Percentiles rank a stretch among this genome's conserved stretches.
Evolutionary conservation across 1,140 invertebrate species (phyloP).

Genomic region (Dendrolimus punctatus): DNA sequence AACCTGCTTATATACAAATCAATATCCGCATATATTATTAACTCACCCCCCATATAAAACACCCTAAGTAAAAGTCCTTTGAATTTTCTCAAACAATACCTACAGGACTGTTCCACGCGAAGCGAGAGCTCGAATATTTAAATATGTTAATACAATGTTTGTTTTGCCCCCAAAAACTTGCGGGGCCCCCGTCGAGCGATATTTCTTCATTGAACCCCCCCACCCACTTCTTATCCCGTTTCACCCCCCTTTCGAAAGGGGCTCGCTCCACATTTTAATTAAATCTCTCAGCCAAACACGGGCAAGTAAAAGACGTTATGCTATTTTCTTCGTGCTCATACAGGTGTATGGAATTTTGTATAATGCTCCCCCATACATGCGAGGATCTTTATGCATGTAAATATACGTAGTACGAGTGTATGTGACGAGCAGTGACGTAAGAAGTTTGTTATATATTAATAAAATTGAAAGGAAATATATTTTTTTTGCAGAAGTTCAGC

Average conservation of each 20-base stretch:
- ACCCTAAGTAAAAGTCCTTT: too few relatives aligned
- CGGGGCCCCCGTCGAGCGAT: constrained; percentile 26
- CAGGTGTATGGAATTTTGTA: constrained; percentile 7
- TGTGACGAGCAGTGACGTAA: too few relatives aligned
- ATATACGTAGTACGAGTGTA: too few relatives aligned
- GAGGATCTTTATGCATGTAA: too few relatives aligned
- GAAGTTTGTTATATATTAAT: too few relatives aligned
- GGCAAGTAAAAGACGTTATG: constrained; percentile 38
- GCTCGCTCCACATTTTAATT: constrained; percentile 49
- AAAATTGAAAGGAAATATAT: too few relatives aligned
- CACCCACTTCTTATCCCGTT: constrained; percentile 4
- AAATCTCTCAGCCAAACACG: constrained; percentile 50
- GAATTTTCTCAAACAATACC: not conserved
- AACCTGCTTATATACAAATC: too few relatives aligned
- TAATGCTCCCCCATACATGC: too few relatives aligned
- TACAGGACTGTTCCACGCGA: not conserved
- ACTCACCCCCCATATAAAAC: too few relatives aligned
- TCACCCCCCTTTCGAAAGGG: constrained; percentile 5
- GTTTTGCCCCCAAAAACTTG: constrained; percentile 48
- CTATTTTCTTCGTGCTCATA: constrained; percentile 57
- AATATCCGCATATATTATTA: too few relatives aligned
- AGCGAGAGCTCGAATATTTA: constrained; percentile 36
- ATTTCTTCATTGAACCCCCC: constrained; percentile 31
- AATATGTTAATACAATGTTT: constrained; percentile 65
- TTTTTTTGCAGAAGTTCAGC: too few relatives aligned